A percentile compares a stretch with the other conserved stretches of the same genome.
Conservation (phyloP, 2,888 invertebrate genomes). For the Pegoplata infirma region DNA sequence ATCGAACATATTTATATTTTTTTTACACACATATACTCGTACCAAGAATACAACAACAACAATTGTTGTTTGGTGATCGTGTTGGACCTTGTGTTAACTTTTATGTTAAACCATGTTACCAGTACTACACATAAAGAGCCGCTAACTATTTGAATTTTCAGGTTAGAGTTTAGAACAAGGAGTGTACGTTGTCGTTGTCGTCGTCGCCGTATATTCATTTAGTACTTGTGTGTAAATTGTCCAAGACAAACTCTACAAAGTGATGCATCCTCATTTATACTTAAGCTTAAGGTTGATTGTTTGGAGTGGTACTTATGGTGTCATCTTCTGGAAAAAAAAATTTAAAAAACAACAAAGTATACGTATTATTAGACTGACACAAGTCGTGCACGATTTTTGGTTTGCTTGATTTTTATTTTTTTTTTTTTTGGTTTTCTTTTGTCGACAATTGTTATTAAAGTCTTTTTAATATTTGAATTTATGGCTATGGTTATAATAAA, state of each 20-base stretch:
- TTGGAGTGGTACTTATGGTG: constrained; percentile 59
- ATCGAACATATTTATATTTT: not conserved
- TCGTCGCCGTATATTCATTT: no score
- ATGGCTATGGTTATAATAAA: no score
- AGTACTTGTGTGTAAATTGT: constrained; percentile 42
- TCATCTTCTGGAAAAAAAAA: constrained; percentile 52
- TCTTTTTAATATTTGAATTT: constrained; percentile 37
- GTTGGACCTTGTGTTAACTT: constrained; percentile 62
- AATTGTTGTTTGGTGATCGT: constrained; percentile 41
- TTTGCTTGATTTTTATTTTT: no score
- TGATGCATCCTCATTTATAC: constrained; percentile 42
- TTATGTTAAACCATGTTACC: constrained; percentile 57
- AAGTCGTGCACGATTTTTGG: constrained; percentile 65
- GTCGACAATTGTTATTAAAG: constrained; percentile 60
- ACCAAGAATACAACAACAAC: no score
- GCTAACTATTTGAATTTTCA: constrained; percentile 60
- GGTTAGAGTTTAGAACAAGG: constrained; percentile 60
- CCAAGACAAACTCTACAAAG: constrained; percentile 31
- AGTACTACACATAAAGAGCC: constrained; percentile 44
- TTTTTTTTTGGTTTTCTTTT: constrained; percentile 35
- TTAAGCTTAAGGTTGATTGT: constrained; percentile 51
- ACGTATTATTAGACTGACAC: constrained; percentile 63
- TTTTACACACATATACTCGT: not conserved
- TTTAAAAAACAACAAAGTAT: constrained; percentile 17
- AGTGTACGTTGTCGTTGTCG: constrained; percentile 37